Evolutionary conservation across 2,888 invertebrate genomes (phyloP), one percentile per base, ranked within the genome.

Genomic region (Diadromus collaris): DNA sequence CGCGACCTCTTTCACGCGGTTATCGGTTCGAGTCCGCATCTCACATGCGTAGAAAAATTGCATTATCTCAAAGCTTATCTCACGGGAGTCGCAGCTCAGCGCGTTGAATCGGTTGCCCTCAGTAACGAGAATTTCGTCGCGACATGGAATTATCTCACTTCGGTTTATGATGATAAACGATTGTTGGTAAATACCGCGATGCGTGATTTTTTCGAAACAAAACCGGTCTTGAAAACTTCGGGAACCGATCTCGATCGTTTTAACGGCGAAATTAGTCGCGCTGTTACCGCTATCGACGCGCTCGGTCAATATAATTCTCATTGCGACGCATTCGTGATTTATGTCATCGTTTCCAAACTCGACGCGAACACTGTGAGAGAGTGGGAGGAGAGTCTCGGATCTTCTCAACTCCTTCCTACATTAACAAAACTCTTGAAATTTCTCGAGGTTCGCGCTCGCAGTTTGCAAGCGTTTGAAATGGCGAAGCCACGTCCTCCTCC

Each of bases 161-260:
- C 48, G 19, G 48, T 19, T 21, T 38, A 34, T 38, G 60, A 60
- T 21, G 34, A 60, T 10, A 60, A 60, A 21, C n/a, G 60, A 21
- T 38, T 60, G 34, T 38, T 60, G 34, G 38, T 60, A 7, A 60
- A 60, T 16, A 60, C 60, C 38, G 38, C 60, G 38, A 41, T 61
- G 61, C 38, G 41, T n/a, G 61, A 61, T 61, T 27, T 41, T 24
- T 38, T 60, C 19, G 60, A 60, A 19, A 19, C 38, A 19, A 34
- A 38, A 19, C 60, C 60, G 34, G 38, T 60, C 34, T 21, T 21
- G 34, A 34, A 38, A 60, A 38, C 60, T 19, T 60, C 60, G 19
- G 60, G 60, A 21, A 38, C 60, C 6, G 60, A 60, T 38, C 21
- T 60, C 34, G 38, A 48, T n/a, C 48, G 48, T 48, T 48, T 48